Base-by-base conservation (phyloP, 1,140 invertebrate genomes). In the Zophobas morio region DNA sequence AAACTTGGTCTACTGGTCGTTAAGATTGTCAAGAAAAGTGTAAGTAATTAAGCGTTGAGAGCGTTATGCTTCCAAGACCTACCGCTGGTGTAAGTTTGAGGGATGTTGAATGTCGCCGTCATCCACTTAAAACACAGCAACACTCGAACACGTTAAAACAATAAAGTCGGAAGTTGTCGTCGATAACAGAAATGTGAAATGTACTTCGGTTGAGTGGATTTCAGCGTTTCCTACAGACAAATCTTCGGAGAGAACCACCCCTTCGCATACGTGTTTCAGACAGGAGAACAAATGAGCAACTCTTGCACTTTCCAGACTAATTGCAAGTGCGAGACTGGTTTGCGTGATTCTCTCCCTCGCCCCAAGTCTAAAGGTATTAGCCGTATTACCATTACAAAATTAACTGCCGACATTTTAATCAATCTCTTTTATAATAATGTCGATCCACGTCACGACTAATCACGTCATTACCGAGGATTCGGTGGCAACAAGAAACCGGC, bases 301-400 rank as follows among this genome's bases (percentile, higher is more conserved):
- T 66, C 37, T n/a, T 4, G 60, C 60, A 66, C 40, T 66, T 66
- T 42, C 60, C 32, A 66, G 60, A 66, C 60, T 66, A 66, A 66
- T 66, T 66, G 60, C 37, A 32, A 66, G 60, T 66, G 60, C 60
- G 36, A 39, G 57, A 63, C 57, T 37, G 34, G 57, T 63, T 63
- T 36, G 57, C 57, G 39, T 66, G 60, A 46, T 66, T 66, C 35
- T 5, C 36, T n/a, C 56, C 56, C 20, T 60, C 56, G n/a, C 34
- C 56, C 37, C 35, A 3, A 37, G 34, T 35, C 8, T 2, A 51
- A 20, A 51, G 49, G 32, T 56, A 56, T 56, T 35, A 56, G 56
- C 33, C 20, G 51, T 54, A 54, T 54, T 54, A 60, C 33, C 33
- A 60, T 60, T 36, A n/a, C 34, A 60, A 57, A 60, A 60, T 60